Evolutionary conservation across 2,888 invertebrate genomes (phyloP).

Genomic region (Sussaba pulchella): DNA sequence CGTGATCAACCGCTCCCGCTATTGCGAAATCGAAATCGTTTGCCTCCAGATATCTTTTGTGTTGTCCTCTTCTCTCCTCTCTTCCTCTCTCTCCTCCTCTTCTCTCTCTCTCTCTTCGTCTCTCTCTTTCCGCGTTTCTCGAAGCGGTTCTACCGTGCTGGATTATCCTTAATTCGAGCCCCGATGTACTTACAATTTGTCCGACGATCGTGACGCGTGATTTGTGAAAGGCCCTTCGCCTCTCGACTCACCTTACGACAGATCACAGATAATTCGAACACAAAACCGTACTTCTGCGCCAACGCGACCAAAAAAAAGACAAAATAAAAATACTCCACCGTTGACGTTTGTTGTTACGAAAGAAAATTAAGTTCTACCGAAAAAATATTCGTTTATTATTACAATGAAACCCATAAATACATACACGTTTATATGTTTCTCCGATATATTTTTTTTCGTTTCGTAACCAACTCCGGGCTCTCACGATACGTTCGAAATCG

Average conservation of each 20-base stretch:
- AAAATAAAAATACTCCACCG: background rate
- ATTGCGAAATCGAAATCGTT: slow-evolving; percentile 65
- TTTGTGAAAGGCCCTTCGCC: slow-evolving; percentile 24
- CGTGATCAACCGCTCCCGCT: slow-evolving; percentile 56
- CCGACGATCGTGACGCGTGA: slow-evolving; percentile 48
- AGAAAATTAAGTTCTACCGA: too few species aligned
- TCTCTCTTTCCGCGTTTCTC: background rate
- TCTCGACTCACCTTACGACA: slow-evolving; percentile 27
- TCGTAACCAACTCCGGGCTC: background rate
- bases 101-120: slow-evolving; percentile 4
- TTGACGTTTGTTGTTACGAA: too few species aligned
- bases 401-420: too few species aligned
- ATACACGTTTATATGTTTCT: too few species aligned
- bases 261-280: slow-evolving; percentile 9
- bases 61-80: slow-evolving; percentile 23
- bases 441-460: too few species aligned
- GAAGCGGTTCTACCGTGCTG: slow-evolving; percentile 22
- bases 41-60: slow-evolving; percentile 50
- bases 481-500: background rate
- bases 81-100: slow-evolving; percentile 13
- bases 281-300: background rate
- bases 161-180: slow-evolving; percentile 61
- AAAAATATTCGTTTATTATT: too few species aligned
- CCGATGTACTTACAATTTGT: slow-evolving; percentile 36
- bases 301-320: background rate